Evolutionary conservation across 2,113 vertebrate genomes (phyloP).

Genomic region (Lepisosteus oculatus): DNA sequence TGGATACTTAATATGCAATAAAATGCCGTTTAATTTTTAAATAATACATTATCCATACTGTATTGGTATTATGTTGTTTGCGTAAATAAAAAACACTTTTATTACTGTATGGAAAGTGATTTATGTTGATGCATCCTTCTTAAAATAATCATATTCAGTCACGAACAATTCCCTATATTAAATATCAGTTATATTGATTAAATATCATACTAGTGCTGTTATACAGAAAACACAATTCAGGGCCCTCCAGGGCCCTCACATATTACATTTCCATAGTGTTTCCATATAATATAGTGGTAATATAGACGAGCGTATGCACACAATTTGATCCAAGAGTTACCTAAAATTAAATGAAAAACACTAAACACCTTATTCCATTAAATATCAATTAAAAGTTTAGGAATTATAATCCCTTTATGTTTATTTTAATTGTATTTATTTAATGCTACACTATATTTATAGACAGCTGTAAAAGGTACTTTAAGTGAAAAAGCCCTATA

Average conservation of each 20-base stretch:
- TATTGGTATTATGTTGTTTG: too few species aligned
- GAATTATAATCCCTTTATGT: conserved; percentile 9
- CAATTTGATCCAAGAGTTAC: not conserved
- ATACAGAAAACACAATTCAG: not conserved
- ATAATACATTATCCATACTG: too few species aligned
- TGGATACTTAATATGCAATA: too few species aligned
- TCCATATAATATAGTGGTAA: conserved; percentile 8
- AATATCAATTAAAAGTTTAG: conserved; percentile 25
- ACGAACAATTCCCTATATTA: too few species aligned
- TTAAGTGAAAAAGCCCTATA: conserved; percentile 43
- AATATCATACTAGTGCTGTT: not conserved
- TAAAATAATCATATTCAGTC: too few species aligned
- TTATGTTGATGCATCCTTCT: too few species aligned
- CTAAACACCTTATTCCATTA: conserved; percentile 5
- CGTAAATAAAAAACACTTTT: too few species aligned
- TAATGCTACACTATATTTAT: conserved; percentile 1
- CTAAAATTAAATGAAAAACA: conserved; percentile 9
- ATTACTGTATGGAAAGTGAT: too few species aligned
- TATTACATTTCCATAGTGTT: conserved; percentile 11
- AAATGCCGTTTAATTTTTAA: too few species aligned
- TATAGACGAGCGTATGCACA: not conserved
- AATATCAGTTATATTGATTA: too few species aligned
- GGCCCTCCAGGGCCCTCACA: not conserved
- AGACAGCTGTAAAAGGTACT: conserved; percentile 30
- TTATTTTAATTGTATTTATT: conserved; percentile 11